These are phyloP conservation scores for Dicyrtomina minuta DNA, from an alignment of 2,888 invertebrate genomes.

Conservation along the genomic window DNA sequence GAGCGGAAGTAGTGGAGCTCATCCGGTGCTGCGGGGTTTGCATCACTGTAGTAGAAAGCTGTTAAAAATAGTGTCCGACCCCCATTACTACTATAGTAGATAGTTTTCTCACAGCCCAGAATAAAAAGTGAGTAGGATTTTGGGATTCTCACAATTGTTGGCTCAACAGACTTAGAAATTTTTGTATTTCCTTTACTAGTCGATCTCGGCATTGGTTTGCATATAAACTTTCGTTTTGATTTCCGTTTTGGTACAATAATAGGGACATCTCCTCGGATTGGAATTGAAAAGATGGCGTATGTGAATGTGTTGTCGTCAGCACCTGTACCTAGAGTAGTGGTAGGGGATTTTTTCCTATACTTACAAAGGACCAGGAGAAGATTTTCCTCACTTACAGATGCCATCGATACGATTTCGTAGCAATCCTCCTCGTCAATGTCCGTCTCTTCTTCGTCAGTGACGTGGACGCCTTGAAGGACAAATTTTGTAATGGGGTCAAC, in stretches of 20 bases:
- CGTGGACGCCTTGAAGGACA: conserved; percentile 11
- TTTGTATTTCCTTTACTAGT: background rate
- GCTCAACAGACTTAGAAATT: no score
- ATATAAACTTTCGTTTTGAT: conserved; percentile 4
- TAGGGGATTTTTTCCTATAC: background rate
- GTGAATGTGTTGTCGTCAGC: no score
- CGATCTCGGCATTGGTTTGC: background rate
- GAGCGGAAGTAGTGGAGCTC: background rate
- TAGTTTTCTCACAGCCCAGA: conserved; percentile 3
- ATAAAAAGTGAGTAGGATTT: conserved; percentile 22
- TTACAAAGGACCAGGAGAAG: conserved; percentile 7
- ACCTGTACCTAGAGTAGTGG: no score
- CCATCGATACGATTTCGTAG: conserved; percentile 17
- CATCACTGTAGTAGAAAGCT: background rate
- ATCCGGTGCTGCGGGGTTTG: background rate
- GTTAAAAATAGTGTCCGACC: conserved; percentile 15
- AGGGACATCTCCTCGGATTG: background rate
- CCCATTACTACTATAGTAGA: conserved; percentile 20
- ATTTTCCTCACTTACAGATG: conserved; percentile 17
- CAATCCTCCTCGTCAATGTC: background rate
- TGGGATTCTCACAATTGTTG: conserved; percentile 10
- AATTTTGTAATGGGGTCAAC: conserved; percentile 5
- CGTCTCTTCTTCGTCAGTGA: no score
- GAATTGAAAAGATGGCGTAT: conserved; percentile 11
- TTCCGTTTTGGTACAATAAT: background rate